phyloP scores from a whole-genome alignment of 1,140 invertebrate genomes.

The Bombus haemorrhoidalis region DNA sequence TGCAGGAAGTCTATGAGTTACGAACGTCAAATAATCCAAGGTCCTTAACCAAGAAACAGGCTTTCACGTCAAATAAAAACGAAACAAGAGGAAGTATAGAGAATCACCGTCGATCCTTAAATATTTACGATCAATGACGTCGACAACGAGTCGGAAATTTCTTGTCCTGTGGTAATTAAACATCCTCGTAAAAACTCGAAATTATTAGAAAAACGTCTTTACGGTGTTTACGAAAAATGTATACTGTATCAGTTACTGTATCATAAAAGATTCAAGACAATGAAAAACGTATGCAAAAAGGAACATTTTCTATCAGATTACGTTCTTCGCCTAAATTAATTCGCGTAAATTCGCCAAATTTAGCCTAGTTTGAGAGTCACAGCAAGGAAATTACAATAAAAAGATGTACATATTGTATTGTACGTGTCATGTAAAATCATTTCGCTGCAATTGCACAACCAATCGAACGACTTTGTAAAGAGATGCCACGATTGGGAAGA shows the following conservation, averaged over 20 bases:
- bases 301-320: neutral
- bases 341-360: too few species aligned
- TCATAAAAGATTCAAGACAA: neutral
- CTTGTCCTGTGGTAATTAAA: conserved; percentile 18
- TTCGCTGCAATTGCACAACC: neutral
- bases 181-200: conserved; percentile 4
- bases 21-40: neutral
- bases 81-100: neutral
- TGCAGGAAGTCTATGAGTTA: neutral
- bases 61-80: conserved; percentile 46
- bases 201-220: conserved; percentile 17
- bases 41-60: conserved; percentile 10
- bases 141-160: neutral
- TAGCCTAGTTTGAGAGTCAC: neutral
- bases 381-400: neutral
- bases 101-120: neutral
- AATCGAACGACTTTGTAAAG: neutral
- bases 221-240: neutral
- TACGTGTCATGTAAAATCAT: neutral
- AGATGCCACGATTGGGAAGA: neutral
- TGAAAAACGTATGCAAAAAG: conserved; percentile 1
- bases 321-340: conserved; percentile 25
- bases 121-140: neutral
- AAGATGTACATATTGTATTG: neutral
- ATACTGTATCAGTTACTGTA: neutral